A percentile compares a stretch with the other conserved stretches of the same genome.
Conservation (phyloP, 2,113 vertebrate genomes). For the Zosterops lateralis region DNA sequence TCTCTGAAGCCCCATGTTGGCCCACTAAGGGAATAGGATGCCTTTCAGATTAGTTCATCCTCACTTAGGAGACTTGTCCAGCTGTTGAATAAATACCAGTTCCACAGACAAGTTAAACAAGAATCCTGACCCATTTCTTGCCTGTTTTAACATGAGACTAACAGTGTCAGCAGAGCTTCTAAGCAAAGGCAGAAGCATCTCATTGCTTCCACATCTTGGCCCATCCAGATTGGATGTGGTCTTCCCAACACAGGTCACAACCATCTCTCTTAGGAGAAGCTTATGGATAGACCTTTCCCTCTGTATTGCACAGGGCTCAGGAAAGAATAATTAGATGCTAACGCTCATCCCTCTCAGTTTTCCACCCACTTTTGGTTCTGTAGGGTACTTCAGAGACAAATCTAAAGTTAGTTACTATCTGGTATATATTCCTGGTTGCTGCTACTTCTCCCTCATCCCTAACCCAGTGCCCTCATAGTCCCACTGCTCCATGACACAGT, state of each 20-base stretch:
- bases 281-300: neutral
- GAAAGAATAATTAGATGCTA: neutral
- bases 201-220: neutral
- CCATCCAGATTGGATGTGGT: neutral
- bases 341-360: neutral
- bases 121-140: neutral
- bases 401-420: neutral
- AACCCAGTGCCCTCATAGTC: neutral
- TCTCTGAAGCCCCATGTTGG: neutral
- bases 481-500: fast-evolving
- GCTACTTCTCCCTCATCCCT: neutral
- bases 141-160: neutral
- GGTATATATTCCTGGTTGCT: neutral
- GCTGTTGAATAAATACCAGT: neutral
- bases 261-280: neutral
- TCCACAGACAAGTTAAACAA: neutral
- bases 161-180: neutral
- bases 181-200: neutral
- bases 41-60: constrained; percentile 30
- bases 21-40: neutral
- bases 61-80: neutral
- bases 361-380: neutral
- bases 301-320: neutral
- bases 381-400: neutral
- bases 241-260: neutral